Base-by-base conservation (phyloP, 2,888 invertebrate species). In the Rhagonycha lutea region DNA sequence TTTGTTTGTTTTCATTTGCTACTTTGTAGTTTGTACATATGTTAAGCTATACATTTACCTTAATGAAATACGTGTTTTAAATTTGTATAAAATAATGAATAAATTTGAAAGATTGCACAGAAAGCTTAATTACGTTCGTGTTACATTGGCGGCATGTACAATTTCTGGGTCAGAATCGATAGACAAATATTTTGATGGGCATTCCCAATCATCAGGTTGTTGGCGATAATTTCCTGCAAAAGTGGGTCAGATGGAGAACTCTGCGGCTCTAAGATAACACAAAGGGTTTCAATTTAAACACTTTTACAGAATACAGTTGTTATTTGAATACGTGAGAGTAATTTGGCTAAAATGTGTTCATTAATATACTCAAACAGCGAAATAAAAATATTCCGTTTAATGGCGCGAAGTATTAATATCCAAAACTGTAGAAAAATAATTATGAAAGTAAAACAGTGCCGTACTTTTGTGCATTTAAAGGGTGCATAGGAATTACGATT, bases 1-100 rank as follows among this genome's bases (percentile, higher is more conserved):
- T 72, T 74, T 74, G 70, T 18, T 74, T 72, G 72, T 72, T 77
- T 74, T 74, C 69, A 61, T 77, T 74, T 77, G 71, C 68, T 70
- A 69, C 74, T 74, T 72, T 74, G 71, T 73, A 67, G 70, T 63
- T 28, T 69, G 62, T n/a, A 18, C 4, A 26, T 26, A 26, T 47
- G 32, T 62, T 47, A 68, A 76, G 65, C 70, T 70, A 60, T 70
- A 68, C 61, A 70, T 73, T 73, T 73, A 73, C 73, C 73, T 76
- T 68, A 76, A 70, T 47, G 28, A 47, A 14, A 12, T 60, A 47
- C 69, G 47, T 60, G 29, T 29, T 24, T 29, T 47, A 47, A 47
- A 47, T 47, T 47, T 47, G 47, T n/a, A n/a, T 8, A n/a, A 47
- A 47, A 47, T n/a, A n/a, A n/a, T 5, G 47, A 47, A 47, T n/a